Evolutionary conservation across 2,888 invertebrate genomes (phyloP), one percentile per base, ranked within the genome.

Genomic region (Andricus quercusramuli): DNA sequence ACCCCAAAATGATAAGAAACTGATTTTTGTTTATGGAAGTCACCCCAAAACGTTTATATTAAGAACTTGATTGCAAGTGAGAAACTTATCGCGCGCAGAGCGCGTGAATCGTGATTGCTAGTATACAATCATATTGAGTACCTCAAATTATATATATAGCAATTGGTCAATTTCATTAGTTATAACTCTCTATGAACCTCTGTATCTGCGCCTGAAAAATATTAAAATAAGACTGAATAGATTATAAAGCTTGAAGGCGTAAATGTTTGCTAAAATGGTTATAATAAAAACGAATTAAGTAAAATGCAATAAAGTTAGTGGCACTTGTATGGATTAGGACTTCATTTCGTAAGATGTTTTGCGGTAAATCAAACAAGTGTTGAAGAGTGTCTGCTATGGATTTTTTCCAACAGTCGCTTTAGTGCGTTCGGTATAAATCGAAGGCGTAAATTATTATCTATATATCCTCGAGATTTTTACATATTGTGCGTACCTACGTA

Each of bases 401-500:
- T 51, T 25, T 78, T 78, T 70, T 77, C n/a, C 51, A 51, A 22
- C 64, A 79, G 56, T 56, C 17, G 67, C 11, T 66, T 66, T 51
- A 66, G 29, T 20, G n/a, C 65, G 37, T 37, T 41, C 9, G 47
- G 51, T 22, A 65, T 47, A 56, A 74, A 74, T 74, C 51, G 56
- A 56, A 56, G 32, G 56, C 74, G n/a, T 74, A 56, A 74, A 74
- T 74, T 74, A 74, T 74, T n/a, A 74, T n/a, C n/a, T 74, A 32
- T 74, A 56, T 32, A 74, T 56, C 56, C 25, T 51, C 3, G 56
- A 51, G 56, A 74, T 74, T 74, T 56, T 25, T 3, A 44, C 44
- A n/a, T 20, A 6, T 56, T 56, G 51, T 74, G 20, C n/a, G 32
- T 25, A 51, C 70, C 29, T 74, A 74, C 32, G 20, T 70, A 70